These are phyloP conservation scores for Cydia splendana DNA, from an alignment of 1,140 invertebrate genomes.

Conservation along the genomic window DNA sequence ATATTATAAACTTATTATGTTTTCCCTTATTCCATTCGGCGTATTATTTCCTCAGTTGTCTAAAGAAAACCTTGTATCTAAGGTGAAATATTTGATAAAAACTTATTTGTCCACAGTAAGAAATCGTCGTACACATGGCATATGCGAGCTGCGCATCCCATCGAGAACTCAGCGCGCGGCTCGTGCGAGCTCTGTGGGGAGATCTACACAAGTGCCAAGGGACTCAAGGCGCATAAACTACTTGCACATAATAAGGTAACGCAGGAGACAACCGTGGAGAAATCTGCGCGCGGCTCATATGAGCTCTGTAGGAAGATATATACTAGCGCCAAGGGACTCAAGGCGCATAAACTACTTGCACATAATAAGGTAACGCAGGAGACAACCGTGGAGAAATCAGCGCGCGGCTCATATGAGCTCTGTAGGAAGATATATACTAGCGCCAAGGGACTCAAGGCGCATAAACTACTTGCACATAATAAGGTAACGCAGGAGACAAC, in stretches of 20 bases:
- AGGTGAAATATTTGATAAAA: not conserved
- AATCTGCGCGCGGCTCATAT: too few relatives aligned
- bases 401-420: not conserved
- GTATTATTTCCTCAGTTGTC: too few relatives aligned
- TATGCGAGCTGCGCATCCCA: not conserved
- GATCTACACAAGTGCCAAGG: not conserved
- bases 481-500: not conserved
- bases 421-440: not conserved
- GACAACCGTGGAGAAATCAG: not conserved
- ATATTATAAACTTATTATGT: too few relatives aligned
- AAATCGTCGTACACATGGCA: slow-evolving; percentile 12
- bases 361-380: not conserved
- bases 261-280: not conserved
- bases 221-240: not conserved
- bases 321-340: too few relatives aligned
- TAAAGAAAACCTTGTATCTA: too few relatives aligned
- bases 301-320: too few relatives aligned
- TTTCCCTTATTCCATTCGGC: too few relatives aligned
- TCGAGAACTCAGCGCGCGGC: not conserved
- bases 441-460: not conserved
- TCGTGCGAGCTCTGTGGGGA: not conserved
- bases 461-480: not conserved
- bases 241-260: not conserved
- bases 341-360: not conserved
- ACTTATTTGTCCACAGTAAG: not conserved